These are phyloP conservation scores for Muscina levida DNA, from an alignment of 2,888 invertebrate genomes.

Conservation along the genomic window DNA sequence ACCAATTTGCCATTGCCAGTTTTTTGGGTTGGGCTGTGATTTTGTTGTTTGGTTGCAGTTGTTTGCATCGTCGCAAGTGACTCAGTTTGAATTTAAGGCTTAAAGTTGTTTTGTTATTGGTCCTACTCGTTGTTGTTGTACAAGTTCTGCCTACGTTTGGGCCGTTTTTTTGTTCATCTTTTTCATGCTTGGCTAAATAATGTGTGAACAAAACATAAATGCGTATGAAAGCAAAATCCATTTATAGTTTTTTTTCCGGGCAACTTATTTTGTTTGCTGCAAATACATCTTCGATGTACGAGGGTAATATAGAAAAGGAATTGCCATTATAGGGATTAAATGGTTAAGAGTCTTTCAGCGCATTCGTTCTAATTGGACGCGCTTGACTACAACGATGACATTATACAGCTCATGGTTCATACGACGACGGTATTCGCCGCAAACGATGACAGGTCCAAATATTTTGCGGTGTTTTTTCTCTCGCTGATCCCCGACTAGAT, in stretches of 20 bases:
- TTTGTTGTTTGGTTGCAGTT: constrained; percentile 6
- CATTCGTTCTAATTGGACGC: too few species aligned
- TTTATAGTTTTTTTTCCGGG: constrained; percentile 13
- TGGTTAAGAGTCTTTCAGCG: too few species aligned
- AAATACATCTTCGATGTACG: not conserved
- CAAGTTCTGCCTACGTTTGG: constrained; percentile 9
- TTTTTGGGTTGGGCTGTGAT: constrained; percentile 57
- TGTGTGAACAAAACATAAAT: constrained; percentile 63
- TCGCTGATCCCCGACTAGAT: too few species aligned
- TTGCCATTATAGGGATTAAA: too few species aligned
- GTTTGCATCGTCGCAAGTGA: not conserved
- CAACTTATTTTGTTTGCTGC: not conserved
- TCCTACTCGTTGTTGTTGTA: not conserved
- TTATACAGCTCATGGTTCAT: too few species aligned
- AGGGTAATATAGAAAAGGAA: not conserved
- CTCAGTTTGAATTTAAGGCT: constrained; percentile 33
- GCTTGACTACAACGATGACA: too few species aligned
- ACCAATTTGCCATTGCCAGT: constrained; percentile 72
- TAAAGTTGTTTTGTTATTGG: constrained; percentile 39
- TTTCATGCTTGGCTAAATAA: constrained; percentile 59
- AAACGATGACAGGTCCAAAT: too few species aligned
- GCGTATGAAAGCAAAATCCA: constrained; percentile 49
- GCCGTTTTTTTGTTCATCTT: not conserved
- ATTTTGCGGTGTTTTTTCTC: too few species aligned
- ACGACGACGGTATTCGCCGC: too few species aligned